These are phyloP conservation scores for Drosophila neocordata DNA, from an alignment of 1,140 invertebrate genomes.

Conservation along the genomic window DNA sequence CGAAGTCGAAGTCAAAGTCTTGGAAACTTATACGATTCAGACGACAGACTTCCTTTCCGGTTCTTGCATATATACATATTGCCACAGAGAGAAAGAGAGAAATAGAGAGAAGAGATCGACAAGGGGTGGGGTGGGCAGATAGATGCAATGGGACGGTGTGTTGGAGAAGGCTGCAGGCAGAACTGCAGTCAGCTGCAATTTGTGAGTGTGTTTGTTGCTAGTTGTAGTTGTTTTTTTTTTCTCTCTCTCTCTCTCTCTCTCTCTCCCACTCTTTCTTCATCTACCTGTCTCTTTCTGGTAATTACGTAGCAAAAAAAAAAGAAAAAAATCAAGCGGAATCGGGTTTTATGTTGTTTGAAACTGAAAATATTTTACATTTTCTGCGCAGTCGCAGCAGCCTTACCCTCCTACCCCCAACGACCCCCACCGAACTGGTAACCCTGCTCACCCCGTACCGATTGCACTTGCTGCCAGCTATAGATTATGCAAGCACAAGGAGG, in stretches of 20 bases:
- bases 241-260: slow-evolving; percentile 47
- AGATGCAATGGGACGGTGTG: neutral
- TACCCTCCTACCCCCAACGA: neutral
- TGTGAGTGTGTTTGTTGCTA: slow-evolving; percentile 5
- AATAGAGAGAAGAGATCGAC: neutral
- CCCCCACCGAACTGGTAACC: neutral
- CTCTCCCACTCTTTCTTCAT: slow-evolving; percentile 4
- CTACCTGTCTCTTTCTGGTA: slow-evolving; percentile 62
- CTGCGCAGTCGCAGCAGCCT: slow-evolving; percentile 51
- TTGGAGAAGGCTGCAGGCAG: slow-evolving; percentile 6
- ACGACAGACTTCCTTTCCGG: slow-evolving; percentile 70
- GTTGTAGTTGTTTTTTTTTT: slow-evolving; percentile 1
- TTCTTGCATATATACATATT: slow-evolving; percentile 52
- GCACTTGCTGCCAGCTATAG: slow-evolving; percentile 43
- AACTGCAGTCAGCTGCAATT: slow-evolving; percentile 74
- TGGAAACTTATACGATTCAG: slow-evolving; percentile 73
- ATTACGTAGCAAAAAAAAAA: slow-evolving; percentile 55
- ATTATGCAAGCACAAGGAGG: slow-evolving; percentile 58
- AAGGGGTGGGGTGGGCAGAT: too few relatives aligned
- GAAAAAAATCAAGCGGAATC: slow-evolving; percentile 64
- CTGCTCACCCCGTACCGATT: slow-evolving; percentile 29
- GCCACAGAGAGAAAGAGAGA: neutral
- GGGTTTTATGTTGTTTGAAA: slow-evolving; percentile 65
- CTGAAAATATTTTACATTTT: slow-evolving; percentile 69
- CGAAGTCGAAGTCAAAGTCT: slow-evolving; percentile 65